Conservation (phyloP, 2,888 invertebrate species). For the Aporophyla nigra region DNA sequence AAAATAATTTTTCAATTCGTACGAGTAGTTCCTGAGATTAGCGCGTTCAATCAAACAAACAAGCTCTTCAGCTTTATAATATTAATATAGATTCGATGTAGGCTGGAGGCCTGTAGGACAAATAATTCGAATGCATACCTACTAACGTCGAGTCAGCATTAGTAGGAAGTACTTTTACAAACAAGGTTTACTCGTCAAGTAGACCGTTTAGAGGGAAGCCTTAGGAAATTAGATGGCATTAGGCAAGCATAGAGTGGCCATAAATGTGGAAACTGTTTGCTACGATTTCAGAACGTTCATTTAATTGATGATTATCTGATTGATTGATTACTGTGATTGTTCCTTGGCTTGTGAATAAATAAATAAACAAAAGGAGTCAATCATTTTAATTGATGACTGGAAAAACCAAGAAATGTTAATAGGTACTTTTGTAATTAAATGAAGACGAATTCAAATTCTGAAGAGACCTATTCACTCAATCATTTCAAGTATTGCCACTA, state of each 20-base stretch:
- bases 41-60: too few relatives aligned
- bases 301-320: too few relatives aligned
- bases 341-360: too few relatives aligned
- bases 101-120: not conserved
- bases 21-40: too few relatives aligned
- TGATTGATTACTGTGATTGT: too few relatives aligned
- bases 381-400: not conserved
- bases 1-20: too few relatives aligned
- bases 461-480: not conserved
- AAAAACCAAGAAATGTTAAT: not conserved
- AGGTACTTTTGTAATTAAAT: not conserved
- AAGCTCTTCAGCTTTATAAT: too few relatives aligned
- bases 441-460: not conserved
- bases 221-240: conserved; percentile 72
- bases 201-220: conserved; percentile 81
- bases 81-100: too few relatives aligned
- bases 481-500: conserved; percentile 9
- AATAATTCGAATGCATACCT: not conserved
- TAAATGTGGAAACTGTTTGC: conserved; percentile 13
- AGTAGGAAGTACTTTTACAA: conserved; percentile 51
- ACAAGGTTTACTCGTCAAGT: conserved; percentile 75
- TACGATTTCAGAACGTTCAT: not conserved
- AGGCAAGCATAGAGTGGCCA: conserved; percentile 71
- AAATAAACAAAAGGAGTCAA: not conserved
- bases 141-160: not conserved